Evolutionary conservation across 2,888 invertebrate species (phyloP).

Genomic region (Cyclophora albipunctata): DNA sequence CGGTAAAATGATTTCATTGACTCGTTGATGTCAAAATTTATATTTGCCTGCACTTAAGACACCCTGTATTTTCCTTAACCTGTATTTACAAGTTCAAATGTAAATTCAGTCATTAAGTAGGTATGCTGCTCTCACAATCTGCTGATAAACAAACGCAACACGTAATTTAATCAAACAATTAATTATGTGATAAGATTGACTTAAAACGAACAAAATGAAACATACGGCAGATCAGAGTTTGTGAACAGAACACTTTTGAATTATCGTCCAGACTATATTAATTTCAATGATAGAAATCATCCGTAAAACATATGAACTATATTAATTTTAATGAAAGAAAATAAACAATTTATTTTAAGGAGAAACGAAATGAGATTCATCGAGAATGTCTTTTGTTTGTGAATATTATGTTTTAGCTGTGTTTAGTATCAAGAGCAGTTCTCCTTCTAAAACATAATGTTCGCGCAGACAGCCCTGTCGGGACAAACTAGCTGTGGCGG

Average conservation of each 20-base stretch:
- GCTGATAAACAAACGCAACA: too few species aligned
- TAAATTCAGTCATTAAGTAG: slow-evolving; percentile 9
- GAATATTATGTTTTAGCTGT: not conserved
- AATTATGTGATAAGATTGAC: too few species aligned
- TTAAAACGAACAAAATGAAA: too few species aligned
- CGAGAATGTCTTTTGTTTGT: not conserved
- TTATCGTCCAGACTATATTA: too few species aligned
- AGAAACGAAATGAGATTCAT: slow-evolving; percentile 20
- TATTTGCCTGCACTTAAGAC: slow-evolving; percentile 2
- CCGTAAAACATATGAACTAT: too few species aligned
- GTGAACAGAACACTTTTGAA: too few species aligned
- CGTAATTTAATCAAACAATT: too few species aligned
- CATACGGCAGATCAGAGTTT: too few species aligned
- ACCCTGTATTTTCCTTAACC: slow-evolving; percentile 17
- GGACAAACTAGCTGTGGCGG: slow-evolving; percentile 5
- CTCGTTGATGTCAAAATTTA: too few species aligned
- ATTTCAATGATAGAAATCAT: not conserved
- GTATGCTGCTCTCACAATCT: not conserved
- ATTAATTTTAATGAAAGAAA: not conserved
- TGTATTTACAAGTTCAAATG: slow-evolving; percentile 15
- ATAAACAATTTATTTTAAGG: slow-evolving; percentile 7
- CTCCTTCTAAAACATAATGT: not conserved
- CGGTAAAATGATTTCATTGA: too few species aligned
- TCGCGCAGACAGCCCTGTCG: not conserved
- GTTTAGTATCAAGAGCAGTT: too few species aligned